Conservation (phyloP, 2,113 vertebrate species). For the Myrmecobius fasciatus region DNA sequence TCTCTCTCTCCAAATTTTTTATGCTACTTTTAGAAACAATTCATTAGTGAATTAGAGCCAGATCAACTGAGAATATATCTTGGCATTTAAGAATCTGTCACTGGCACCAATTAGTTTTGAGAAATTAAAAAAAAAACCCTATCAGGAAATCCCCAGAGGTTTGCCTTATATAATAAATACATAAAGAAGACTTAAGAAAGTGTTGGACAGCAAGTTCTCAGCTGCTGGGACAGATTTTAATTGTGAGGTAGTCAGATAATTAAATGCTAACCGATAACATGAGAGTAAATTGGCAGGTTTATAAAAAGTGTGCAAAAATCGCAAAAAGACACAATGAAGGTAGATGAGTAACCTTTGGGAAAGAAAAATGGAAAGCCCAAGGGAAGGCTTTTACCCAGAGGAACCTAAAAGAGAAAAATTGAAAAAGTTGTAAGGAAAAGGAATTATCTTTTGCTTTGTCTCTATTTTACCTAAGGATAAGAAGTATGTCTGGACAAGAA, state of each 20-base stretch:
- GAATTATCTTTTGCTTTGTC: slow-evolving; percentile 22
- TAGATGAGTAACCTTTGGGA: slow-evolving; percentile 26
- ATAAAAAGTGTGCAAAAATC: slow-evolving; percentile 43
- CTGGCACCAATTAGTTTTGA: slow-evolving; percentile 42
- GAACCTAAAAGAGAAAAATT: slow-evolving; percentile 32
- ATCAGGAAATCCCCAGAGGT: slow-evolving; percentile 55
- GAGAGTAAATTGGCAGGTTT: slow-evolving; percentile 50
- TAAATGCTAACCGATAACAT: slow-evolving; percentile 62
- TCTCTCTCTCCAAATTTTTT: not conserved
- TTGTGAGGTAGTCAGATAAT: slow-evolving; percentile 61
- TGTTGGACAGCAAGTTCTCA: slow-evolving; percentile 48
- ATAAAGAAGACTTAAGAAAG: slow-evolving; percentile 44
- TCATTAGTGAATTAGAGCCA: not conserved
- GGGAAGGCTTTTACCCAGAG: not conserved
- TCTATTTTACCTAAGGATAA: slow-evolving; percentile 31
- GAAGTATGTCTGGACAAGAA: slow-evolving; percentile 24
- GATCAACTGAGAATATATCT: not conserved
- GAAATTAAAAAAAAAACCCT: slow-evolving; percentile 34
- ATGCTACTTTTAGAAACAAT: not conserved
- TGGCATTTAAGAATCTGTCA: slow-evolving; percentile 10
- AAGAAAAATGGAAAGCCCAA: slow-evolving; percentile 1
- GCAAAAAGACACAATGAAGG: slow-evolving; percentile 39
- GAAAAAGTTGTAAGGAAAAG: slow-evolving; percentile 1
- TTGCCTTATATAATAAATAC: slow-evolving; percentile 50
- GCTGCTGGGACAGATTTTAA: slow-evolving; percentile 59